Percentiles rank a stretch among this genome's conserved stretches.
Conservation (phyloP, 2,113 vertebrate species). For the Neogale vison region DNA sequence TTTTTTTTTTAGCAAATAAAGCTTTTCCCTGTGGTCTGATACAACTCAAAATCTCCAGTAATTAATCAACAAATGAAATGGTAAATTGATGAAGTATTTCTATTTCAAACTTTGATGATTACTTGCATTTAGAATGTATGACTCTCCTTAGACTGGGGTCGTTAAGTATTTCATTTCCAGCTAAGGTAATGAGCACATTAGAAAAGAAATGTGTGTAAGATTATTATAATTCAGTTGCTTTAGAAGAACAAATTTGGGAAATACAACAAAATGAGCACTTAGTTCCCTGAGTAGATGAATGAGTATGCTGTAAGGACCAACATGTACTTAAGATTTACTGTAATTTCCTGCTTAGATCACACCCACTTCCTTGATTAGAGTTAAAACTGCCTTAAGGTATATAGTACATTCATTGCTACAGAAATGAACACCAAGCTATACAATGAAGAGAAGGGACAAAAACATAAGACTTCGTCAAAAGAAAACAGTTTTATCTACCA, state of each 20-base stretch:
- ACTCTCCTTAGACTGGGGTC: not conserved
- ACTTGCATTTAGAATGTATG: slow-evolving; percentile 11
- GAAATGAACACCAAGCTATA: not conserved
- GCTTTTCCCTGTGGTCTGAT: not conserved
- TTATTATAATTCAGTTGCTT: slow-evolving; percentile 15
- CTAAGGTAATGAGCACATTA: not conserved
- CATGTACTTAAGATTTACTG: not conserved
- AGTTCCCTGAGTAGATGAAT: not conserved
- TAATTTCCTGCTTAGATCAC: slow-evolving; percentile 16
- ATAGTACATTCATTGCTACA: not conserved
- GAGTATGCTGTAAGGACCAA: not conserved
- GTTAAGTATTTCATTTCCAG: not conserved
- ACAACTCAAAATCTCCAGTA: not conserved
- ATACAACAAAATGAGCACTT: slow-evolving; percentile 18
- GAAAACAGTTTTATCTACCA: not conserved
- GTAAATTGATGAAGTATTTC: not conserved
- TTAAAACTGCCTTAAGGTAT: not conserved
- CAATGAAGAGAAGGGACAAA: not conserved
- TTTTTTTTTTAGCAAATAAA: not conserved
- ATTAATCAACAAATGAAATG: not conserved
- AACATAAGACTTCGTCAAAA: not conserved
- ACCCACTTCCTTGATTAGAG: slow-evolving; percentile 28
- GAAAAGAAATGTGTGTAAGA: slow-evolving; percentile 27
- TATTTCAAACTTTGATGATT: slow-evolving; percentile 29
- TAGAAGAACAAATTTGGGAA: not conserved